Base-by-base conservation (phyloP, 1,140 invertebrate genomes). In the Drosophila subpulchrella region DNA sequence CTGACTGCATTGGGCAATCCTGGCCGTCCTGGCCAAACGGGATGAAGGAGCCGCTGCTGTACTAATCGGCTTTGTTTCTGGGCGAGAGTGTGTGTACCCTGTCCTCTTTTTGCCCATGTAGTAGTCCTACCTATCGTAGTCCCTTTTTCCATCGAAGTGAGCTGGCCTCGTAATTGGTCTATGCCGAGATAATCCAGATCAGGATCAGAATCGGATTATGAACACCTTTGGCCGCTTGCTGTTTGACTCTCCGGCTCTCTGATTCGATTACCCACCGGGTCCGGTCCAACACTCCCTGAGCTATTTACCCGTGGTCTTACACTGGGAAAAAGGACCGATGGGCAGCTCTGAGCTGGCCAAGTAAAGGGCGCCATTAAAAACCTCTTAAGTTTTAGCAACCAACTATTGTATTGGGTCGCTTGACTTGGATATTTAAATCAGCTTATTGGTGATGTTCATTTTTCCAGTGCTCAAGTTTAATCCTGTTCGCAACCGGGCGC, bases 41-140 rank as follows among this genome's bases (percentile, higher is more conserved):
- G 30, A 53, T 17, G 30, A 12, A 7, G 50, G 11, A 17, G 24
- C 6, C 13, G 46, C 20, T 51, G 60, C 48, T 34, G 38, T n/a
- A 39, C 65, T 68, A 68, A 68, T 66, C 65, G 65, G 65, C 65
- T 68, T 68, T 68, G 65, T 65, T 53, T 17, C 46, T 20, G 20
- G 32, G 6, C 8, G 50, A 24, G 5, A 15, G 32, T 47, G 10
- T 60, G 27, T 34, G 41, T 34, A 6, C 32, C 17, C 4, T 39
- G 6, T 3, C 41, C 39, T 8, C 41, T 17, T 7, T 39, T 5
- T 51, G 17, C 6, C 36, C 12, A 13, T 27, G 36, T 5, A 13
- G 17, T 34, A 30, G 17, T 15, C 1, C 6, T 38, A 17, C 41
- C 15, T 30, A 10, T 46, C 30, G 30, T 12, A 30, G 61, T n/a